Percentiles rank a stretch among this genome's conserved stretches.
These are phyloP conservation scores for Anodontia alba DNA, from an alignment of 2,888 invertebrate genomes.

Conservation along the genomic window DNA sequence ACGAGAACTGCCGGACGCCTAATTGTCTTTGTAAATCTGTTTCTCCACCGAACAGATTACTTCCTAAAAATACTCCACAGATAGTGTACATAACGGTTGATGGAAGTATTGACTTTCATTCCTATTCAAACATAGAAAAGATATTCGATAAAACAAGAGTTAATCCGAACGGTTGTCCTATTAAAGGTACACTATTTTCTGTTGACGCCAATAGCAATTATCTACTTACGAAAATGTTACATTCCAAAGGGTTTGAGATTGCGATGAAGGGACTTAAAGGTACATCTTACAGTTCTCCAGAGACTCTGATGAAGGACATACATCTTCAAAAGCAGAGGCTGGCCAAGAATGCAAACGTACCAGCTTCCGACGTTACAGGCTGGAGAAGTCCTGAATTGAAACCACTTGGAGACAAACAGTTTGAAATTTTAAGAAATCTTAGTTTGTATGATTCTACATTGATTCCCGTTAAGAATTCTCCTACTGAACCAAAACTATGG, in stretches of 20 bases:
- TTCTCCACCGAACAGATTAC: conserved; percentile 44
- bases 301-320: conserved; percentile 44
- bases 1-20: conserved; percentile 63
- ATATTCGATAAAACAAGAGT: conserved; percentile 57
- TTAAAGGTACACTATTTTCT: conserved; percentile 68
- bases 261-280: conserved; percentile 62
- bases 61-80: conserved; percentile 60
- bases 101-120: conserved; percentile 66
- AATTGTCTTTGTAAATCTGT: conserved; percentile 67
- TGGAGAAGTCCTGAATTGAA: conserved; percentile 66
- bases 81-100: conserved; percentile 73
- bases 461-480: conserved; percentile 30
- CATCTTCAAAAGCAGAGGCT: conserved; percentile 50
- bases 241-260: conserved; percentile 64
- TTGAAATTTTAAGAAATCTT: conserved; percentile 53
- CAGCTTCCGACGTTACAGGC: conserved; percentile 50
- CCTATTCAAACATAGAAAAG: conserved; percentile 60
- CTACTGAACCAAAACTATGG: conserved; percentile 56
- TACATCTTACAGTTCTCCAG: conserved; percentile 31
- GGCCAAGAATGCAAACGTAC: conserved; percentile 37
- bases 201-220: conserved; percentile 64
- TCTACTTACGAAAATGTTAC: conserved; percentile 60
- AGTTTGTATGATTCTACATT: conserved; percentile 71
- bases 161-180: conserved; percentile 71
- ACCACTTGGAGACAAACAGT: conserved; percentile 61